A percentile compares a stretch with the other conserved stretches of the same genome.
phyloP scores from a whole-genome alignment of 1,140 invertebrate genomes.

The Dreissena rostriformis region DNA sequence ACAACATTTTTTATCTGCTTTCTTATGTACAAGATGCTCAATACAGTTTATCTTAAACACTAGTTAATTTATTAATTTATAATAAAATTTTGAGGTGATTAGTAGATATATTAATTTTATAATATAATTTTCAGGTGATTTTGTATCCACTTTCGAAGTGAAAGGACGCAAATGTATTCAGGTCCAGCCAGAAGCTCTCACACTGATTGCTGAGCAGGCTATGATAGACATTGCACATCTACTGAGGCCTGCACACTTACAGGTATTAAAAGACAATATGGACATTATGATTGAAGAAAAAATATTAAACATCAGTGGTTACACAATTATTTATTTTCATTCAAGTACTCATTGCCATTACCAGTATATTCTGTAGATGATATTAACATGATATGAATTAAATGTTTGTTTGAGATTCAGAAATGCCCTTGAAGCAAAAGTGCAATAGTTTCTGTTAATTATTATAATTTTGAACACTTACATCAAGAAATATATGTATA shows the following conservation, averaged over 20 bases:
- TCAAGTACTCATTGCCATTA: too few species aligned
- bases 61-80: background rate
- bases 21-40: background rate
- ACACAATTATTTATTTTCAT: too few species aligned
- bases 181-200: conserved; percentile 79
- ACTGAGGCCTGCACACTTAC: conserved; percentile 78
- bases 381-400: too few species aligned
- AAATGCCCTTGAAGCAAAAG: too few species aligned
- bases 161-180: conserved; percentile 77
- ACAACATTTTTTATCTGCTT: background rate
- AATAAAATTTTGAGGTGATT: background rate
- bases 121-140: conserved; percentile 73
- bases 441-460: too few species aligned
- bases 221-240: conserved; percentile 81
- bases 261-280: conserved; percentile 61
- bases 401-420: too few species aligned
- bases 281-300: too few species aligned
- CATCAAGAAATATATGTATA: too few species aligned
- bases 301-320: too few species aligned
- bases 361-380: too few species aligned
- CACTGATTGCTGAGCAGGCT: conserved; percentile 78
- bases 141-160: conserved; percentile 80
- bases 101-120: background rate
- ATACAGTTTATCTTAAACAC: background rate
- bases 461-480: too few species aligned